A percentile compares a stretch with the other conserved stretches of the same genome.
Evolutionary conservation across 1,140 invertebrate species (phyloP).

Genomic region (Hydropsyche tenuis): DNA sequence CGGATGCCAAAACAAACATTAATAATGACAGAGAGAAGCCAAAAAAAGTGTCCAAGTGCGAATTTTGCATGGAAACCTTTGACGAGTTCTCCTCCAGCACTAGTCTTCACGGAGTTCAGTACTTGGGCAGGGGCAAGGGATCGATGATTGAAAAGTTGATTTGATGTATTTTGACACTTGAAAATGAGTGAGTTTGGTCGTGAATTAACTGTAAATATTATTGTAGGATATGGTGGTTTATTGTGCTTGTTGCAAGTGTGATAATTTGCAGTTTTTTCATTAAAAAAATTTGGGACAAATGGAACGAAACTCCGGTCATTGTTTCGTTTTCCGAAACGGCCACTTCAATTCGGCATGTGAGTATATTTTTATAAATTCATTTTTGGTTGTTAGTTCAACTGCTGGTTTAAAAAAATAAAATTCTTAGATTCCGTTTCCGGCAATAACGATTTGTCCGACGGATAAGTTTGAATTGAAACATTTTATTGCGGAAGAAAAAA

Average conservation of each 20-base stretch:
- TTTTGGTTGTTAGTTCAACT: no score
- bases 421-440: slow-evolving; percentile 65
- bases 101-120: slow-evolving; percentile 11
- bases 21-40: no score
- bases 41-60: no score
- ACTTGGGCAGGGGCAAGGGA: neutral
- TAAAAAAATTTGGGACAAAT: slow-evolving; percentile 60
- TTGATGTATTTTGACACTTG: no score
- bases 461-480: slow-evolving; percentile 61
- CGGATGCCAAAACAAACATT: no score
- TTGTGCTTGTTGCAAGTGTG: slow-evolving; percentile 20
- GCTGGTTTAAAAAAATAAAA: no score
- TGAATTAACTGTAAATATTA: no score
- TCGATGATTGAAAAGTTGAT: neutral
- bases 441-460: slow-evolving; percentile 67
- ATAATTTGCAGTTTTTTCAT: slow-evolving; percentile 53
- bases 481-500: slow-evolving; percentile 61
- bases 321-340: slow-evolving; percentile 66
- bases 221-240: slow-evolving; percentile 30
- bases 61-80: no score
- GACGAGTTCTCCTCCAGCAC: slow-evolving; percentile 11
- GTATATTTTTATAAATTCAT: no score
- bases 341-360: slow-evolving; percentile 67
- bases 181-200: no score
- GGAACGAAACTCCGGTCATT: slow-evolving; percentile 62